Conservation (phyloP, 2,113 vertebrate genomes). For the Myiagra hebetior region DNA sequence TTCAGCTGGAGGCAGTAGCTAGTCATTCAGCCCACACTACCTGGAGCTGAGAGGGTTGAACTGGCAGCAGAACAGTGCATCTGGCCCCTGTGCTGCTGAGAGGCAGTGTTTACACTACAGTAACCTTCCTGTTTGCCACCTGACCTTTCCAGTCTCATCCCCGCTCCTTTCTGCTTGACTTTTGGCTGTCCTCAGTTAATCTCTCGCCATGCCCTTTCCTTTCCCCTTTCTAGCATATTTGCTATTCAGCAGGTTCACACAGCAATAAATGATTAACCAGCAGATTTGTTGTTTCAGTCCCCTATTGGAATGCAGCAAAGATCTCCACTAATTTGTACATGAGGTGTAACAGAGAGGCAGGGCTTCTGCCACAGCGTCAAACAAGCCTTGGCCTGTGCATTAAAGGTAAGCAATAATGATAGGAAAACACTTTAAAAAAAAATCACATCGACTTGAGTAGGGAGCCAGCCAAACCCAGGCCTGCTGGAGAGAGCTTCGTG, state of each 20-base stretch:
- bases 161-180: background rate
- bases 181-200: conserved; percentile 65
- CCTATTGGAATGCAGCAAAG: background rate
- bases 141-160: conserved; percentile 29
- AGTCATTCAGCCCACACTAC: background rate
- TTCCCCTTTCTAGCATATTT: conserved; percentile 49
- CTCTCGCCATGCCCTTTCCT: conserved; percentile 43
- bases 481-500: background rate
- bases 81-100: background rate
- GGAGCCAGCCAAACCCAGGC: background rate
- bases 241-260: conserved; percentile 57
- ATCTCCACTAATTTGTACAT: conserved; percentile 4
- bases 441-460: background rate
- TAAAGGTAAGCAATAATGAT: background rate
- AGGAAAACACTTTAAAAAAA: background rate
- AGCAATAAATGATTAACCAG: conserved; percentile 54
- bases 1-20: background rate
- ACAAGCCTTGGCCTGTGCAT: background rate
- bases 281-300: conserved; percentile 8
- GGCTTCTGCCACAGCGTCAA: background rate
- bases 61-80: background rate
- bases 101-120: background rate
- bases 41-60: background rate
- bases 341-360: background rate
- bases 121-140: conserved; percentile 1